phyloP scores from a whole-genome alignment of 2,888 invertebrate genomes.

The Anthrax anthrax region DNA sequence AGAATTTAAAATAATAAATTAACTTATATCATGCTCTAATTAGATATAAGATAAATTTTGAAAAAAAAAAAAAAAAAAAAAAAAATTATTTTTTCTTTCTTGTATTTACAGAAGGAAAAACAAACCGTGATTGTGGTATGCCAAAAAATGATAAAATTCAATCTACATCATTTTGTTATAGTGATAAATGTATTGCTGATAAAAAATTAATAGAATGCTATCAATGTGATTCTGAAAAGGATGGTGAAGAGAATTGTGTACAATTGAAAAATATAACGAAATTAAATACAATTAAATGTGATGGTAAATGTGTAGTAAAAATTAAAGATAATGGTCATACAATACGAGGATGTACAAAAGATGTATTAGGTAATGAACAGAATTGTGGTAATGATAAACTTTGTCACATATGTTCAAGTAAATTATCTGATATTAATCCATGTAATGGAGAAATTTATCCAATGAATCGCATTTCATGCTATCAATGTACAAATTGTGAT shows the following conservation, averaged over 20 bases:
- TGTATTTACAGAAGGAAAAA: neutral
- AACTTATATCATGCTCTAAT: too few species aligned
- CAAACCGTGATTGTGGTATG: slow-evolving; percentile 4
- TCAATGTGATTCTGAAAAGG: neutral
- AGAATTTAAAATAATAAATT: too few species aligned
- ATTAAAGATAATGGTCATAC: neutral
- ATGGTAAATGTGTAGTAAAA: neutral
- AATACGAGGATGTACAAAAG: neutral
- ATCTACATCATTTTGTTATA: slow-evolving; percentile 1
- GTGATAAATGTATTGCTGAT: neutral
- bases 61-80: too few species aligned
- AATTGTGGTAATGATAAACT: neutral
- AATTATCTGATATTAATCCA: neutral
- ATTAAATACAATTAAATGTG: neutral
- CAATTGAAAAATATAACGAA: neutral
- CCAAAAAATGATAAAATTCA: neutral
- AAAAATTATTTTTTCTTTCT: neutral
- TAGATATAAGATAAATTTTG: too few species aligned
- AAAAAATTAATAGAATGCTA: neutral
- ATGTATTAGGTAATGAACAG: neutral
- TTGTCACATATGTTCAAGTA: neutral
- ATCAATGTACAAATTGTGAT: slow-evolving; percentile 17
- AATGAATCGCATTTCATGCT: slow-evolving; percentile 20
- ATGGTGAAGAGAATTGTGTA: neutral
- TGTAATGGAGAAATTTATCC: slow-evolving; percentile 25